Conservation (phyloP, 2,113 vertebrate species). For the Benitochromis conjunctus region DNA sequence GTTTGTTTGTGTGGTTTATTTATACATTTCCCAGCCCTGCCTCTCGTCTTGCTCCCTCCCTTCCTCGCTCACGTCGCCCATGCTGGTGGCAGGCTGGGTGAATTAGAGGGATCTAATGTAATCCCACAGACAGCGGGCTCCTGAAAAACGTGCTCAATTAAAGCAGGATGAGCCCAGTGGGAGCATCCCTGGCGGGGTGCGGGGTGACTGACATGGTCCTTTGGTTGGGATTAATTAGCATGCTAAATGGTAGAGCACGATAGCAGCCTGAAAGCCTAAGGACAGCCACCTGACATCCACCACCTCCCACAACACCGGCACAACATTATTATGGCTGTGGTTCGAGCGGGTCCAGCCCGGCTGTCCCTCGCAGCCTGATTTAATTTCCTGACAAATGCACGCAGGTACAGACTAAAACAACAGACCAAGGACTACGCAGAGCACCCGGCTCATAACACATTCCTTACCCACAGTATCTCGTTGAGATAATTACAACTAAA, state of each 20-base stretch:
- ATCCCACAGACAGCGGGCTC: slow-evolving; percentile 63
- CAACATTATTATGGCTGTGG: not conserved
- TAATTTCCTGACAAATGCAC: not conserved
- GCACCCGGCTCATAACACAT: not conserved
- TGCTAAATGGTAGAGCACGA: slow-evolving; percentile 66
- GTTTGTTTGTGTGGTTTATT: slow-evolving; percentile 64
- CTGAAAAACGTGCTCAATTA: slow-evolving; percentile 73
- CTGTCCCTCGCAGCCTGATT: not conserved
- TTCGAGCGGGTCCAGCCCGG: not conserved
- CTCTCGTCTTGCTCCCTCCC: slow-evolving; percentile 31
- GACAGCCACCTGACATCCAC: slow-evolving; percentile 51
- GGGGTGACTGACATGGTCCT: slow-evolving; percentile 72
- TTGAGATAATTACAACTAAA: not conserved
- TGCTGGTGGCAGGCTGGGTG: slow-evolving; percentile 51
- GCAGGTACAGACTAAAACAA: not conserved
- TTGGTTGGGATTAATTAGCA: slow-evolving; percentile 76
- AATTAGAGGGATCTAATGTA: slow-evolving; percentile 72
- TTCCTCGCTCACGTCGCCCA: slow-evolving; percentile 22
- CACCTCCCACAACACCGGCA: slow-evolving; percentile 9
- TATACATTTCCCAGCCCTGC: slow-evolving; percentile 59
- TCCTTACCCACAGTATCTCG: not conserved
- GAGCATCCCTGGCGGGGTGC: slow-evolving; percentile 59
- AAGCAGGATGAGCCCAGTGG: slow-evolving; percentile 72
- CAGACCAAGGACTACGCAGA: not conserved
- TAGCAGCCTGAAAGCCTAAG: slow-evolving; percentile 44